Evolutionary conservation across 2,113 vertebrate genomes (phyloP), one percentile per base, ranked within the genome.

Genomic region (Empidonax alnorum): DNA sequence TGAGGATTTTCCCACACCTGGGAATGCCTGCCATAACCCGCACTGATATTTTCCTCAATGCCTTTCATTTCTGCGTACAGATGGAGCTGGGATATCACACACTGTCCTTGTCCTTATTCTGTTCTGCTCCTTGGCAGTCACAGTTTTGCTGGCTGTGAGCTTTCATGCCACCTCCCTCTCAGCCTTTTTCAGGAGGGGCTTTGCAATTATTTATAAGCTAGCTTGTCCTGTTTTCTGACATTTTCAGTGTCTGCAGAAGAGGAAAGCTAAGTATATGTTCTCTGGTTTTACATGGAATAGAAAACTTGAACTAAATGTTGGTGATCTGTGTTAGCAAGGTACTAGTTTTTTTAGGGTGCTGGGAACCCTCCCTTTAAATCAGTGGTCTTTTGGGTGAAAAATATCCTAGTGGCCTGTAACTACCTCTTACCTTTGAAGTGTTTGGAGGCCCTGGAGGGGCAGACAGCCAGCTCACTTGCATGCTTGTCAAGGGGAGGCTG

Each of bases 61-160:
- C 91, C 91, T 96, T 96, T 95, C 81, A 91, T 95, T 96, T 93
- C 87, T 94, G 94, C 66, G 41, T 95, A 79, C 84, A 95, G 94
- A 95, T 94, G 91, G 94, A 96, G 87, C 87, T 61, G 66, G 88
- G 84, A 75, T 94, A 95, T 93, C 86, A 81, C 89, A 95, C 52
- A 31, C 88, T n/a, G 73, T 91, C 91, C 86, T 94, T 94, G 93
- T 93, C 80, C 95, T 94, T 94, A 80, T 66, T 87, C 80, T 95
- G 68, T 90, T 90, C 94, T 92, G 93, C 84, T 97, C 93, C 74
- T 92, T 91, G 89, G 94, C 89, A 90, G 77, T 66, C 89, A 69
- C 77, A 76, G 93, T 93, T 89, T 94, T 93, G 73, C 87, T 87
- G 89, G 73, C 96, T 94, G 53, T 20, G 79, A 91, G 93, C 89